phyloP scores from a whole-genome alignment of 2,797 vertebrate genomes.

The Catostomus latipinnis region DNA sequence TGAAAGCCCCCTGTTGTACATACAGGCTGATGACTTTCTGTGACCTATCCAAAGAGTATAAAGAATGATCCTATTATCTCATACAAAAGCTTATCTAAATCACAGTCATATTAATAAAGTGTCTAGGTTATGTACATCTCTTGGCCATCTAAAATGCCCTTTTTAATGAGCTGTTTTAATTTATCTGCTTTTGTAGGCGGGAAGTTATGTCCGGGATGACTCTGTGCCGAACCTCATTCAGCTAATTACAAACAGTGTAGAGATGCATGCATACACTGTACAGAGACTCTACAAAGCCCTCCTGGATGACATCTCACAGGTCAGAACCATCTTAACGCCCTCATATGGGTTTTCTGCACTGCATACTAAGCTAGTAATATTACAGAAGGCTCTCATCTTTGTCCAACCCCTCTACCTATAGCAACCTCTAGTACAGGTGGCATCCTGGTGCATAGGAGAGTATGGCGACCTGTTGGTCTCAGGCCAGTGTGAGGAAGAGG shows the following conservation, averaged over 20 bases:
- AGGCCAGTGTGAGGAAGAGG: slow-evolving; percentile 98
- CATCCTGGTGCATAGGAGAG: slow-evolving; percentile 99
- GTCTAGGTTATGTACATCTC: neutral
- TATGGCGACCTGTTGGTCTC: slow-evolving; percentile 97
- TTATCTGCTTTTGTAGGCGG: slow-evolving; percentile 83
- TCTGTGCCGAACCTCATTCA: slow-evolving; percentile 99
- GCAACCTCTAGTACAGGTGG: slow-evolving; percentile 97
- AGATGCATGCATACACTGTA: slow-evolving; percentile 98
- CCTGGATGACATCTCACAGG: slow-evolving; percentile 97
- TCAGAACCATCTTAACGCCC: slow-evolving; percentile 60
- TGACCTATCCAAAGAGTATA: slow-evolving; percentile 37
- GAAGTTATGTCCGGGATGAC: slow-evolving; percentile 97
- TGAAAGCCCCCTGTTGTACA: neutral
- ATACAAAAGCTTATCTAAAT: slow-evolving; percentile 20
- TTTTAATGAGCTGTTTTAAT: slow-evolving; percentile 2
- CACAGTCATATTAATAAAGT: neutral
- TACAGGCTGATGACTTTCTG: slow-evolving; percentile 35
- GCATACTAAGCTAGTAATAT: too few relatives aligned
- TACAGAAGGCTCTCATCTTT: too few relatives aligned
- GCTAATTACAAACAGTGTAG: slow-evolving; percentile 97
- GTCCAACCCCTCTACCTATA: slow-evolving; percentile 62
- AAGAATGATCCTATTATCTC: slow-evolving; percentile 37
- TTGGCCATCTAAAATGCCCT: neutral
- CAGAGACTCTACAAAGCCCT: slow-evolving; percentile 99
- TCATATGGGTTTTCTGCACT: too few relatives aligned